Base-by-base conservation (phyloP, 2,888 invertebrate species). In the Torymus tubicola region DNA sequence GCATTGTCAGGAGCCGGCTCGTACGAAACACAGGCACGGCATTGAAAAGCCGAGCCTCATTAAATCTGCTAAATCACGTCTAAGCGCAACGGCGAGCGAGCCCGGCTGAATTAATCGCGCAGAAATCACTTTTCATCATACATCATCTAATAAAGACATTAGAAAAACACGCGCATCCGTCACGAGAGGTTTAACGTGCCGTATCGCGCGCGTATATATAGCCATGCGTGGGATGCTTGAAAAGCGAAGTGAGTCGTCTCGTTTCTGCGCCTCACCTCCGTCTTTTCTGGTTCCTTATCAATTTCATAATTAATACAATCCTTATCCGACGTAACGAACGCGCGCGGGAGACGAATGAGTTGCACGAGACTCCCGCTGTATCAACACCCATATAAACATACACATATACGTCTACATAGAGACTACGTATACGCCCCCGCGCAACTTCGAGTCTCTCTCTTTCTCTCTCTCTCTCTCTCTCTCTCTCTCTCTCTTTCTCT, bases 261-360 rank as follows among this genome's bases (percentile, higher is more conserved):
- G 72, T 42, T 57, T 14, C 16, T n/a, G 42, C n/a, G 14, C 16
- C 42, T 52, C 67, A 42, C 64, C 13, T 18, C 2, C 12, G 50
- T 13, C 18, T 2, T 21, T 4, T 53, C 57, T 12, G 63, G 14
- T 55, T 58, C 58, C 72, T 79, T 72, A 83, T 81, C 77, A 67
- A 80, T 65, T 70, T 63, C 31, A 53, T 80, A 81, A 83, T 82
- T 80, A 80, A 83, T 77, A 64, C 77, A 77, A 78, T 74, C 78
- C 73, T 82, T 82, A 82, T 81, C 80, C 69, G 65, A 71, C 14
- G 24, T 42, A 74, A 55, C 52, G 74, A 53, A 42, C 42, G 42
- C 21, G 58, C 67, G 71, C 53, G 24, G 61, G 71, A 53, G 81
- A 80, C 79, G 60, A 53, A 72, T 60, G 58, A 77, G 61, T 53